Percentiles rank a stretch among this genome's conserved stretches.
Conservation (phyloP, 2,797 vertebrate genomes). For the Catostomus latipinnis region DNA sequence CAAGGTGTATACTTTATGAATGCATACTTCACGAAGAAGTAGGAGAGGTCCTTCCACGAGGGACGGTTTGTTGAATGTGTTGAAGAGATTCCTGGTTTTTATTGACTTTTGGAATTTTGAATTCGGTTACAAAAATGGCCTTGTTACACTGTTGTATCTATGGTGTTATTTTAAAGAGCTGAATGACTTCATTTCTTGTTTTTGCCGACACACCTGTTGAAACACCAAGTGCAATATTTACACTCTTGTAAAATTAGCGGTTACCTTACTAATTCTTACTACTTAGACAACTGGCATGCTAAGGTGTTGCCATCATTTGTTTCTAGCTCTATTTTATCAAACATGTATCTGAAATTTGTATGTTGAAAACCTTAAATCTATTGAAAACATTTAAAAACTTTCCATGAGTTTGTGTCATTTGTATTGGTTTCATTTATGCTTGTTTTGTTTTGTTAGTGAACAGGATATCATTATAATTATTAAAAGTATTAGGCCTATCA, state of each 20-base stretch:
- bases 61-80: slow-evolving; percentile 6
- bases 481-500: too few species aligned
- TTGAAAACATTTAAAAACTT: slow-evolving; percentile 17
- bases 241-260: slow-evolving; percentile 24
- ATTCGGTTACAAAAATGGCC: slow-evolving; percentile 28
- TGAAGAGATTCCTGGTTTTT: neutral
- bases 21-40: slow-evolving; percentile 15
- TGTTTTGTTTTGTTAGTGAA: neutral
- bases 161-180: slow-evolving; percentile 7
- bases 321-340: neutral
- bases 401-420: neutral
- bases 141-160: neutral
- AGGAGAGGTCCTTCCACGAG: neutral
- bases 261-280: slow-evolving; percentile 39
- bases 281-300: slow-evolving; percentile 8
- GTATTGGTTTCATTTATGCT: neutral
- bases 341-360: slow-evolving; percentile 32
- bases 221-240: slow-evolving; percentile 36
- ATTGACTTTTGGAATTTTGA: too few species aligned
- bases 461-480: too few species aligned
- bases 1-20: slow-evolving; percentile 13
- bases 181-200: neutral
- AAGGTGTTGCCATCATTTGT: slow-evolving; percentile 52
- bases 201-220: slow-evolving; percentile 46
- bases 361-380: slow-evolving; percentile 10